Evolutionary conservation across 2,888 invertebrate genomes (phyloP).

Genomic region (Drosophila anomalata): DNA sequence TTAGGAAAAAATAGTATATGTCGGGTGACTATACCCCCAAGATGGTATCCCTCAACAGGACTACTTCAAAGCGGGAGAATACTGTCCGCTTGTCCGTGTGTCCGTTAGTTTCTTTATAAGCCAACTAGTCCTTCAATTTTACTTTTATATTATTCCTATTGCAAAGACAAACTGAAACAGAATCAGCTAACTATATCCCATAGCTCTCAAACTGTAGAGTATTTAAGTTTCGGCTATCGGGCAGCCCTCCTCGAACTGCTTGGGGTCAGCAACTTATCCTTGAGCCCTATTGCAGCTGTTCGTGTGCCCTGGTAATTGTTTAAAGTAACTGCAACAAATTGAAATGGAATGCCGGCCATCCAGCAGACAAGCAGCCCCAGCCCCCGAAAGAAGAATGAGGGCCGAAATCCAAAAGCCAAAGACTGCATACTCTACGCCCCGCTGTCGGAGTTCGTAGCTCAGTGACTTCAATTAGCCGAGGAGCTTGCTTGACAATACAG

Average conservation of each 20-base stretch:
- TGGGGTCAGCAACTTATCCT: constrained; percentile 8
- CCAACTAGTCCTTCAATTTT: neutral
- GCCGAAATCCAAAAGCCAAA: constrained; percentile 1
- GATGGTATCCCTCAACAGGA: no score
- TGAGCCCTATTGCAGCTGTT: constrained; percentile 44
- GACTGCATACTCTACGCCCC: constrained; percentile 18
- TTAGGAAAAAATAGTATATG: no score
- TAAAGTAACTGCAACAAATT: constrained; percentile 61
- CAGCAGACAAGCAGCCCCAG: constrained; percentile 6
- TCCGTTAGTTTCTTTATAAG: no score
- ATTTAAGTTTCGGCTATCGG: no score
- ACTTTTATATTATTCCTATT: no score
- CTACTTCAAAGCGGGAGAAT: no score
- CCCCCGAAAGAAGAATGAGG: neutral
- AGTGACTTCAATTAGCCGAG: constrained; percentile 20
- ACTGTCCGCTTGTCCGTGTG: no score
- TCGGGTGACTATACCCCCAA: no score
- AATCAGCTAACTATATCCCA: constrained; percentile 15
- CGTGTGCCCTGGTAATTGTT: constrained; percentile 67
- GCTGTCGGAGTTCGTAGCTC: neutral
- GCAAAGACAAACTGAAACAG: constrained; percentile 9
- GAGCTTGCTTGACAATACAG: constrained; percentile 8
- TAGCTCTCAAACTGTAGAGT: no score
- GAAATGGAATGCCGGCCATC: constrained; percentile 37
- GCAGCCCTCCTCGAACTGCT: no score